A percentile compares a stretch with the other conserved stretches of the same genome.
These are phyloP conservation scores for Coptotermes formosanus DNA, from an alignment of 1,140 invertebrate genomes.

Conservation along the genomic window DNA sequence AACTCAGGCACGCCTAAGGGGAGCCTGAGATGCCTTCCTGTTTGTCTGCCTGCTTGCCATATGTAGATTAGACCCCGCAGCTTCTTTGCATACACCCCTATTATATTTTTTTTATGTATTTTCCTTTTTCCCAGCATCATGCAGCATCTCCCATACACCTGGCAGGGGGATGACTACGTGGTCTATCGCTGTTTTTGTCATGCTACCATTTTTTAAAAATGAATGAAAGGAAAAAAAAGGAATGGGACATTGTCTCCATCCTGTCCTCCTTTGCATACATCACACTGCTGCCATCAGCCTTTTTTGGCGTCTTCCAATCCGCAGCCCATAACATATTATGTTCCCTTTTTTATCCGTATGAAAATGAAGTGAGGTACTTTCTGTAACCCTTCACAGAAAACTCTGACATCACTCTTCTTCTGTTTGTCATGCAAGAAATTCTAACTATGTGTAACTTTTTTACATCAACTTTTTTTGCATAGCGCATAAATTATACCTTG, in stretches of 20 bases:
- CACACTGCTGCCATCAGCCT: neutral
- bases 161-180: neutral
- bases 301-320: conserved; percentile 9
- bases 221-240: neutral
- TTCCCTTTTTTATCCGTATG: conserved; percentile 3
- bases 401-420: neutral
- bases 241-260: neutral
- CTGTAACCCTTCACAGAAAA: conserved; percentile 1
- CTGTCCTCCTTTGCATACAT: neutral
- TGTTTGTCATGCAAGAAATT: neutral
- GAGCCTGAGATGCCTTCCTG: too few relatives aligned
- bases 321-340: neutral
- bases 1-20: neutral
- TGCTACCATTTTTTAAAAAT: neutral
- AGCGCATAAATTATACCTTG: neutral
- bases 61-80: neutral
- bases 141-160: neutral
- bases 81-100: neutral
- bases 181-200: conserved; percentile 1
- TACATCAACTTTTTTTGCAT: neutral
- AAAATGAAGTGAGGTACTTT: conserved; percentile 8
- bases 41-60: neutral
- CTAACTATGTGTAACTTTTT: neutral
- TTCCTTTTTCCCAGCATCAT: neutral
- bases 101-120: conserved; percentile 1